A percentile compares a stretch with the other conserved stretches of the same genome.
phyloP scores from a whole-genome alignment of 2,797 vertebrate species.

The Halcyon chelicuti region DNA sequence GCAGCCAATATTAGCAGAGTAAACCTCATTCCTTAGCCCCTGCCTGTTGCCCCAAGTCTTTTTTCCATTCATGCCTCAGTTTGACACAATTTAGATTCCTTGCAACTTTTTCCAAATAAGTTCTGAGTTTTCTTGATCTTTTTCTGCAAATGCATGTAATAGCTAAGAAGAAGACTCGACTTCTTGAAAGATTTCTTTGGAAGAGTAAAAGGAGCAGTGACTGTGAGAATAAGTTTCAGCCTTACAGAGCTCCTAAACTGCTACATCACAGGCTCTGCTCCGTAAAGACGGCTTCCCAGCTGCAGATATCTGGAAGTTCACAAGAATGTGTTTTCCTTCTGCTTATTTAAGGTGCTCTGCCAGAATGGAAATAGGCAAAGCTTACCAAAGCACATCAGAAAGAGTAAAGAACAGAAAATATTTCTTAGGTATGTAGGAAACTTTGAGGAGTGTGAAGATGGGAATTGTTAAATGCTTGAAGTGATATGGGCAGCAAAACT shows the following conservation, averaged over 20 bases:
- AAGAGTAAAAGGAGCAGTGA: not conserved
- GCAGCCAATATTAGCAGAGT: not conserved
- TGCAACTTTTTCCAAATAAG: not conserved
- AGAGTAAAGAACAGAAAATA: not conserved
- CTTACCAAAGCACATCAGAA: not conserved
- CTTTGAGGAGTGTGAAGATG: not conserved
- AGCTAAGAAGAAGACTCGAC: not conserved
- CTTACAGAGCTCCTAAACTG: not conserved
- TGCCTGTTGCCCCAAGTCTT: not conserved
- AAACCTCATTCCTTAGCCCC: conserved; percentile 32
- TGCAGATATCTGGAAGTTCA: not conserved
- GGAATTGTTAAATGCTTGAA: not conserved
- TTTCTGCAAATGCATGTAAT: not conserved
- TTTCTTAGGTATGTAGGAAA: not conserved
- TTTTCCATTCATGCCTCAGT: not conserved
- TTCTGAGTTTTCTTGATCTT: not conserved
- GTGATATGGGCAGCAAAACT: not conserved
- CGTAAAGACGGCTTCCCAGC: not conserved
- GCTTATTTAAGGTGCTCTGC: not conserved
- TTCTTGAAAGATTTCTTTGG: not conserved
- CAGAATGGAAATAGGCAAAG: not conserved
- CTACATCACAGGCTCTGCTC: not conserved
- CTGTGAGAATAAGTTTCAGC: not conserved
- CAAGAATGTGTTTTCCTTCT: not conserved
- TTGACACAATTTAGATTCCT: not conserved